Evolutionary conservation across 2,888 invertebrate genomes (phyloP), one percentile per base, ranked within the genome.

Genomic region (Brachynemurus nebulosus): DNA sequence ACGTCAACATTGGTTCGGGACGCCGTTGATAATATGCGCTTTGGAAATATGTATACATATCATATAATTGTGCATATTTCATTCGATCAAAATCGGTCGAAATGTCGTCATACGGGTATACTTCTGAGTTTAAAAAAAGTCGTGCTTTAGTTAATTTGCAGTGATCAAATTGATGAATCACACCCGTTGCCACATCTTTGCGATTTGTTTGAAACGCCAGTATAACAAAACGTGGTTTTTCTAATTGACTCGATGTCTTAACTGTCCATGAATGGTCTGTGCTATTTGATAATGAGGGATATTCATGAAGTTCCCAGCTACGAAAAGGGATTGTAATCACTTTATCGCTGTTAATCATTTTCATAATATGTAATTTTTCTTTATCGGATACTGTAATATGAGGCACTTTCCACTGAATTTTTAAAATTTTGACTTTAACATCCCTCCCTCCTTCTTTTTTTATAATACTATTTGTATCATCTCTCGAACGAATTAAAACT

Each of bases 21-120:
- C n/a, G n/a, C n/a, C n/a, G n/a, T 12, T 30, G n/a, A 30, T 30
- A 30, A 30, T 30, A 30, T n/a, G 30, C 30, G 30, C n/a, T 30
- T 30, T 30, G 30, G 14, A 30, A 30, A 30, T 30, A n/a, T n/a
- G 30, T 30, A 14, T 12, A 30, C 30, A 30, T 30, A 30, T 30
- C 14, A 30, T 30, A 30, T 14, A 30, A 30, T 30, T 30, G 30
- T 30, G 30, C 30, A 30, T 30, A 30, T 12, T 30, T n/a, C 14
- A n/a, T 14, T 14, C 14, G n/a, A 12, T n/a, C 30, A 30, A 30
- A 30, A 30, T 30, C 30, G 14, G 14, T 12, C n/a, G n/a, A 12
- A 12, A 30, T n/a, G n/a, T 30, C n/a, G 14, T 30, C 30, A 14
- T 30, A 12, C 14, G 30, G 30, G 14, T 30, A 30, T 30, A 12